Percentiles rank a stretch among this genome's conserved stretches.
phyloP scores from a whole-genome alignment of 1,140 invertebrate genomes.

The Drosophila willistoni region DNA sequence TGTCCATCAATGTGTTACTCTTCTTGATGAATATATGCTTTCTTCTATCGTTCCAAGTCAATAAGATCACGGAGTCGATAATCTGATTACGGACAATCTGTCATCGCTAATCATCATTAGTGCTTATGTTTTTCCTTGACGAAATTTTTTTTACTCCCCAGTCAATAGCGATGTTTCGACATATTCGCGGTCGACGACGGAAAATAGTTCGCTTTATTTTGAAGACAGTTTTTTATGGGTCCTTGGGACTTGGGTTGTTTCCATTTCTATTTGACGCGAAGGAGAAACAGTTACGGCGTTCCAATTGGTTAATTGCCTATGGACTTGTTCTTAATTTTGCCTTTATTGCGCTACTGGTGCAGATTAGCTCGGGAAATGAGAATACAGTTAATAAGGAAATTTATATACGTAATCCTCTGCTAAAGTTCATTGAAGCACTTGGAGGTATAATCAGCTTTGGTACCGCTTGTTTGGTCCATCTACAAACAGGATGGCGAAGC shows the following conservation, averaged over 20 bases:
- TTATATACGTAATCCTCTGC: conserved; percentile 20
- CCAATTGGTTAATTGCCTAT: conserved; percentile 31
- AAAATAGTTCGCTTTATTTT: conserved; percentile 33
- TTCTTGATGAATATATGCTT: background rate
- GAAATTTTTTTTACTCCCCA: background rate
- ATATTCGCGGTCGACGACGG: conserved; percentile 8
- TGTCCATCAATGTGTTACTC: too few species aligned
- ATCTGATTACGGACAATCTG: background rate
- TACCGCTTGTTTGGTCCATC: conserved; percentile 1
- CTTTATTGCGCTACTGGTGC: background rate
- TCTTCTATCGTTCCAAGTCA: background rate
- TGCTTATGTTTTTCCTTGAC: background rate
- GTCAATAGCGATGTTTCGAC: conserved; percentile 23
- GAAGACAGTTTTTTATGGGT: conserved; percentile 24
- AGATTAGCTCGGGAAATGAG: background rate
- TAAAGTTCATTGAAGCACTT: background rate
- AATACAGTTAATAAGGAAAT: background rate
- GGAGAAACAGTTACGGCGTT: conserved; percentile 2
- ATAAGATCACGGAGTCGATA: background rate
- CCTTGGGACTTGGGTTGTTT: conserved; percentile 33
- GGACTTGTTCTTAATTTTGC: conserved; percentile 21
- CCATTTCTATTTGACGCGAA: conserved; percentile 29
- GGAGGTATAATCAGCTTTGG: background rate
- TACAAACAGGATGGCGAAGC: conserved; percentile 25
- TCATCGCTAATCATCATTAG: background rate